Conservation (phyloP, 2,888 invertebrate species). For the Campoletis raptor region DNA sequence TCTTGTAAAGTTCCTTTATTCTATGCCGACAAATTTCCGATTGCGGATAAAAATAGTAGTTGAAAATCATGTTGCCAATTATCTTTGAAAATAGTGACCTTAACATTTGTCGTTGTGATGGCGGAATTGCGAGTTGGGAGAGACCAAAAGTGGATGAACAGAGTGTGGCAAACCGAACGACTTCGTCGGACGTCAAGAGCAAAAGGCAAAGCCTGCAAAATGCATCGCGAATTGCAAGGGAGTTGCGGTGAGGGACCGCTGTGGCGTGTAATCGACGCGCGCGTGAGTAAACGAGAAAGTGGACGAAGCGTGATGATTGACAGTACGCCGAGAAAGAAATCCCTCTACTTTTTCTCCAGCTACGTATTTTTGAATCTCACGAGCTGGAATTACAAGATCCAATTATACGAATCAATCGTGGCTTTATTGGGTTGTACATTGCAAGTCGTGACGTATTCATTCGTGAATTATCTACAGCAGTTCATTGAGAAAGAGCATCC, state of each 20-base stretch:
- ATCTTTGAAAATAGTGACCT: background rate
- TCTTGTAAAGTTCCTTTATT: background rate
- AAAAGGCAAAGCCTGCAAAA: conserved; percentile 10
- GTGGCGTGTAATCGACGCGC: conserved; percentile 25
- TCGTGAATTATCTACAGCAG: background rate
- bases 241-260: conserved; percentile 5
- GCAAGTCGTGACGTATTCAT: conserved; percentile 11
- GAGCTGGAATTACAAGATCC: conserved; percentile 3
- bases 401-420: conserved; percentile 14
- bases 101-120: conserved; percentile 3
- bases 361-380: background rate
- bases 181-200: conserved; percentile 1
- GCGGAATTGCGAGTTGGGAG: background rate
- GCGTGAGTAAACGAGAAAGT: conserved; percentile 22
- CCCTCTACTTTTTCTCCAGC: background rate
- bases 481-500: background rate
- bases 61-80: background rate
- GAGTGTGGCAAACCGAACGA: background rate
- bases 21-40: background rate
- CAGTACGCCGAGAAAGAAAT: conserved; percentile 15
- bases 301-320: conserved; percentile 30
- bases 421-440: conserved; percentile 1
- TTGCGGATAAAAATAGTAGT: background rate
- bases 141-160: conserved; percentile 8
- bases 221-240: conserved; percentile 30